Evolutionary conservation across 2,888 invertebrate species (phyloP).

Genomic region (Escarpia spicata): DNA sequence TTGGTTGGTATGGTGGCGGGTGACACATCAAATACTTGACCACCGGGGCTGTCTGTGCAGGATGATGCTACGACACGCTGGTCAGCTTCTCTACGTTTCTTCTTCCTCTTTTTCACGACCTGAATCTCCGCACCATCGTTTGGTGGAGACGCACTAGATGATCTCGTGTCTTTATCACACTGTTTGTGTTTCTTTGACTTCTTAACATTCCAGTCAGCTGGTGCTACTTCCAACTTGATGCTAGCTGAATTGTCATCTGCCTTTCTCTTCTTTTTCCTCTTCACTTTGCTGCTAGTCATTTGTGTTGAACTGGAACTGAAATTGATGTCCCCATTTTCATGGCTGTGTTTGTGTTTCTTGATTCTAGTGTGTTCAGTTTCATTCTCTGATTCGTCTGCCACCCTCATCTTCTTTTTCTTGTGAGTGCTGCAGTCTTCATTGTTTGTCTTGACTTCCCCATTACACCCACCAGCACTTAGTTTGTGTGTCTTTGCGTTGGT

Average conservation of each 20-base stretch:
- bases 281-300: background rate
- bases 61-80: background rate
- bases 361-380: background rate
- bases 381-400: background rate
- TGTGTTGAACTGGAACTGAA: background rate
- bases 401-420: background rate
- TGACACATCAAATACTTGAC: background rate
- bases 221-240: background rate
- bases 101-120: background rate
- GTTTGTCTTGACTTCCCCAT: background rate
- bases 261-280: background rate
- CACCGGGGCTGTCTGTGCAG: background rate
- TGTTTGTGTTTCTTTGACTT: background rate
- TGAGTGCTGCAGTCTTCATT: background rate
- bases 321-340: background rate
- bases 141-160: too few relatives aligned
- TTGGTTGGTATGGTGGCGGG: background rate
- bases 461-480: background rate
- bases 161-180: background rate
- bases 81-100: background rate
- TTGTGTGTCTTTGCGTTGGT: background rate
- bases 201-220: background rate
- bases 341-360: background rate
- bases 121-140: too few relatives aligned
- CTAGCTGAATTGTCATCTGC: background rate